Evolutionary conservation across 1,140 invertebrate species (phyloP), one percentile per base, ranked within the genome.

Genomic region (Bursaphelenchus mucronatus): DNA sequence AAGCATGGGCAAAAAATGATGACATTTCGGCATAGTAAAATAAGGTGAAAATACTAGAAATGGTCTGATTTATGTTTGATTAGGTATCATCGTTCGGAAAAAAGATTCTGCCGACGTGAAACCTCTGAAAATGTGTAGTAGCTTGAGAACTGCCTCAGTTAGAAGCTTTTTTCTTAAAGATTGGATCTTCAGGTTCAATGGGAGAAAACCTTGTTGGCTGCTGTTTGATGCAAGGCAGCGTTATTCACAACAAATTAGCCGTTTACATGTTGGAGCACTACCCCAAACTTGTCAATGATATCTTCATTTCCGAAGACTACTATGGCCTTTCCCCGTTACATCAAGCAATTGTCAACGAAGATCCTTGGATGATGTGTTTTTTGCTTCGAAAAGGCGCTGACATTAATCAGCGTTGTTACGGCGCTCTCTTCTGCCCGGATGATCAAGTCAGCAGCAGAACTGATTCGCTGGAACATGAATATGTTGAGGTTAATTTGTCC

Each of bases 261-360:
- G 96, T 96, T 83, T 83, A 92, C 67, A 84, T 97, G 1, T 82
- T 98, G 0, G 64, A 75, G 17, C 90, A 91, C 79, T 98, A 91
- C 83, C 94, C 95, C 0, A 94, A 92, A 80, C 86, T 97, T 0
- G 92, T 97, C 73, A 90, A 94, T 78, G 94, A 98, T 80, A 89
- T 95, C 71, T 97, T 97, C 82, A 87, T 94, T 80, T 88, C 88
- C 54, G 94, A 98, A 74, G 94, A 46, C 41, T 66, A 51, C 19
- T 67, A 21, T 75, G 76, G 76, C 39, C 62, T 80, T 15, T 73
- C 76, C 19, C 75, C 78, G 0, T 84, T 98, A 0, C 94, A 98
- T 75, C 93, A 97, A 81, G 92, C 94, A 0, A 96, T 97, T 72
- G 93, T 96, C 0, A 97, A 97, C 82, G 94, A 97, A 81, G 94